A percentile compares a stretch with the other conserved stretches of the same genome.
phyloP scores from a whole-genome alignment of 2,888 invertebrate genomes.

The Zygaena filipendulae region DNA sequence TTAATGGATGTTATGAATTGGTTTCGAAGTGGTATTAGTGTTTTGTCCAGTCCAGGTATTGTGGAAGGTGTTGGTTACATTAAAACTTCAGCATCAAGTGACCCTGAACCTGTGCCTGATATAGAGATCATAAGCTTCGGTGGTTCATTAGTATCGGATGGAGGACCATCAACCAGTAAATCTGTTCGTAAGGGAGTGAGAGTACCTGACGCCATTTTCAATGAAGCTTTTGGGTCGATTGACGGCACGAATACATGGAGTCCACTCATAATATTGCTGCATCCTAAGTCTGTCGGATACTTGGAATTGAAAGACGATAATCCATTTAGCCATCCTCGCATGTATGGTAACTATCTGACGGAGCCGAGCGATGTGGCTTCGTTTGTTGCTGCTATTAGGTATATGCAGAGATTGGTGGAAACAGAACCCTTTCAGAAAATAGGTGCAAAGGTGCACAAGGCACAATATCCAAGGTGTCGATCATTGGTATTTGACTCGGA shows the following conservation, averaged over 20 bases:
- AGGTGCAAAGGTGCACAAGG: constrained; percentile 65
- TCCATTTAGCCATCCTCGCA: constrained; percentile 72
- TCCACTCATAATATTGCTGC: constrained; percentile 66
- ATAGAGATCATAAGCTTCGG: constrained; percentile 72
- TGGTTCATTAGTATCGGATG: constrained; percentile 67
- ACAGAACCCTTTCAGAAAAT: constrained; percentile 70
- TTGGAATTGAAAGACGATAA: constrained; percentile 71
- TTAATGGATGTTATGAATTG: constrained; percentile 38
- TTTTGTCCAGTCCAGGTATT: constrained; percentile 62
- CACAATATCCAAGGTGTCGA: constrained; percentile 65
- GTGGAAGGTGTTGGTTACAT: constrained; percentile 70
- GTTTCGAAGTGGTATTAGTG: constrained; percentile 55
- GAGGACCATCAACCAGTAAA: constrained; percentile 32
- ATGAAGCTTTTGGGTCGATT: constrained; percentile 43
- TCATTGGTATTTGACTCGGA: constrained; percentile 65
- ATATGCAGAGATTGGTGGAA: constrained; percentile 63
- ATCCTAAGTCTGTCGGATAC: constrained; percentile 73
- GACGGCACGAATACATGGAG: constrained; percentile 52
- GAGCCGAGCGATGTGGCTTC: constrained; percentile 69
- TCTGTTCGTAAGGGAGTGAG: constrained; percentile 45
- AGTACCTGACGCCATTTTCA: constrained; percentile 47
- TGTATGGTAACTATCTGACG: constrained; percentile 79
- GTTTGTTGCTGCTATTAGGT: constrained; percentile 68
- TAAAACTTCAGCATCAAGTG: constrained; percentile 66
- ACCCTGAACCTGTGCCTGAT: constrained; percentile 68